Evolutionary conservation across 2,797 vertebrate species (phyloP), one percentile per base, ranked within the genome.

Genomic region (Telmatherina bonti): DNA sequence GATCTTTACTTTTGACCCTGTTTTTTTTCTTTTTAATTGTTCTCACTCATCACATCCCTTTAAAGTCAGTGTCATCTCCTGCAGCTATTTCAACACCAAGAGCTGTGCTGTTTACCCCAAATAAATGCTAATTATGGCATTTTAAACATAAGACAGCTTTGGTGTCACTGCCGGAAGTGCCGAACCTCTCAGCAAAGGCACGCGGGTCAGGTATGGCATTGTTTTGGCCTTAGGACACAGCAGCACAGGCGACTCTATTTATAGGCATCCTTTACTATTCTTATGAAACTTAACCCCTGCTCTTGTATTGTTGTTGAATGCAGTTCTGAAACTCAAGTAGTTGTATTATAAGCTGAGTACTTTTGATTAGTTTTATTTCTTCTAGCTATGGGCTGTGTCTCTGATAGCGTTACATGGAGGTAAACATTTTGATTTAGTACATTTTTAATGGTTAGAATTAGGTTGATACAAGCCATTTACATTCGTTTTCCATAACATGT

Each of bases 11-110:
- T 75, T 71, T 69, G 57, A 81, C 71, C 83, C 62, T 47, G 24
- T n/a, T n/a, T n/a, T n/a, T n/a, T n/a, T n/a, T n/a, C n/a, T n/a
- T 51, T 80, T 77, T 77, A 82, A 78, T 83, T 78, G 67, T 58
- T 68, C 57, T 81, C 74, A 31, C 71, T 79, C 79, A 47, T 81
- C 74, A 16, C 1, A 9, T 67, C 63, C 35, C 43, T 72, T 75
- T 67, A 70, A 78, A 72, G 70, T 76, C 60, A 47, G 16, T 0
- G 33, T 49, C 75, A 27, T 72, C 67, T 67, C 72, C 55, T 30
- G 54, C 70, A 63, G 79, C 81, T 22, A 70, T 67, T 67, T 79
- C 60, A 75, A 31, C 81, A 57, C 63, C 72, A n/a, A 76, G 57
- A 55, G 54, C 4, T 8, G 24, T 1, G n/a, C n/a, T 77, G 73